Percentiles rank a stretch among this genome's conserved stretches.
Conservation (phyloP, 2,797 vertebrate species). For the Catharus ustulatus region DNA sequence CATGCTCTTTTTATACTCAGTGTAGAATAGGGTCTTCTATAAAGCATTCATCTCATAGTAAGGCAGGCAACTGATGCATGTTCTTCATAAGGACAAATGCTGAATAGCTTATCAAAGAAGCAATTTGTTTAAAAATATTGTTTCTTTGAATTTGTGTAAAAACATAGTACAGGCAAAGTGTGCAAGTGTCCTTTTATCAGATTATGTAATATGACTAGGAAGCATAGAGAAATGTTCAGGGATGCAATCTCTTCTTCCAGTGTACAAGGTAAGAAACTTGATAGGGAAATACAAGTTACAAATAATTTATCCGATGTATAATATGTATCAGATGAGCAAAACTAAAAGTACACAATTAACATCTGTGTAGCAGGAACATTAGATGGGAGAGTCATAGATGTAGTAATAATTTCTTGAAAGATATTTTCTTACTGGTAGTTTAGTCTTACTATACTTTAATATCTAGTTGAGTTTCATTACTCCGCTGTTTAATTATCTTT, state of each 20-base stretch:
- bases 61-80: background rate
- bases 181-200: background rate
- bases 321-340: background rate
- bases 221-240: background rate
- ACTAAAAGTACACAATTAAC: background rate
- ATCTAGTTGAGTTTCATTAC: fast-evolving
- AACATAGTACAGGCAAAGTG: background rate
- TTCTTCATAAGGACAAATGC: background rate
- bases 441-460: background rate
- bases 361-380: background rate
- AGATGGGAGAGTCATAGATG: background rate
- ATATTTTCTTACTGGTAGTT: background rate
- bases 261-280: background rate
- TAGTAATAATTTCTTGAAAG: background rate
- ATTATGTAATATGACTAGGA: background rate
- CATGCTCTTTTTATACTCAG: background rate
- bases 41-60: background rate
- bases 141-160: background rate
- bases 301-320: background rate
- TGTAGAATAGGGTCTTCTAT: background rate
- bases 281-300: background rate
- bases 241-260: background rate
- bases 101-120: background rate
- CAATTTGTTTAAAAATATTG: fast-evolving
- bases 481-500: background rate